Percentiles rank a stretch among this genome's conserved stretches.
Evolutionary conservation across 1,140 invertebrate genomes (phyloP).

Genomic region (Vollenhovia emeryi): DNA sequence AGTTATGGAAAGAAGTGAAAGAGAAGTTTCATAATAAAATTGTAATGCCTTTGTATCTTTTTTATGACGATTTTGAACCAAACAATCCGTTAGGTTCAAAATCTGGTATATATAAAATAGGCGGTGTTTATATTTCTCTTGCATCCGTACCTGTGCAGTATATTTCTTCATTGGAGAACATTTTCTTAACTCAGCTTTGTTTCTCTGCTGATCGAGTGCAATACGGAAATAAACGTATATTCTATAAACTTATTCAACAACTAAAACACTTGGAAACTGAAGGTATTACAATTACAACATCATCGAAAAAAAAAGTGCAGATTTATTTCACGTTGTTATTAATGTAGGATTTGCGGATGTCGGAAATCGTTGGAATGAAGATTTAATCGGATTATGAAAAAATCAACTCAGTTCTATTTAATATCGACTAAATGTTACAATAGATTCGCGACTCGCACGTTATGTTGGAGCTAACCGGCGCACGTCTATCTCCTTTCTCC

Average conservation of each 20-base stretch:
- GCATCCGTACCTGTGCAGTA: neutral
- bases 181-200: conserved; percentile 9
- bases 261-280: neutral
- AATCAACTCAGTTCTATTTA: too few species aligned
- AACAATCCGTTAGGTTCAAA: conserved; percentile 13
- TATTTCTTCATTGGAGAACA: neutral
- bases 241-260: neutral
- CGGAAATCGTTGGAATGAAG: too few species aligned
- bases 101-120: neutral
- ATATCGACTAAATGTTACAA: too few species aligned
- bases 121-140: neutral
- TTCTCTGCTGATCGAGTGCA: neutral
- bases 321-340: conserved; percentile 14
- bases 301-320: neutral
- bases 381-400: too few species aligned
- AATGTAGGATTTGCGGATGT: too few species aligned
- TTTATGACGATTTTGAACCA: conserved; percentile 15
- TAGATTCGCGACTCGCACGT: too few species aligned
- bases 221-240: neutral
- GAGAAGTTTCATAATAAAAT: neutral
- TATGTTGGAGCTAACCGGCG: too few species aligned
- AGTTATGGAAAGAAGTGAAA: neutral
- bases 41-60: neutral
- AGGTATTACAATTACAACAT: neutral
- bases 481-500: too few species aligned